Base-by-base conservation (phyloP, 2,888 invertebrate genomes). In the Dasypolia templi region DNA sequence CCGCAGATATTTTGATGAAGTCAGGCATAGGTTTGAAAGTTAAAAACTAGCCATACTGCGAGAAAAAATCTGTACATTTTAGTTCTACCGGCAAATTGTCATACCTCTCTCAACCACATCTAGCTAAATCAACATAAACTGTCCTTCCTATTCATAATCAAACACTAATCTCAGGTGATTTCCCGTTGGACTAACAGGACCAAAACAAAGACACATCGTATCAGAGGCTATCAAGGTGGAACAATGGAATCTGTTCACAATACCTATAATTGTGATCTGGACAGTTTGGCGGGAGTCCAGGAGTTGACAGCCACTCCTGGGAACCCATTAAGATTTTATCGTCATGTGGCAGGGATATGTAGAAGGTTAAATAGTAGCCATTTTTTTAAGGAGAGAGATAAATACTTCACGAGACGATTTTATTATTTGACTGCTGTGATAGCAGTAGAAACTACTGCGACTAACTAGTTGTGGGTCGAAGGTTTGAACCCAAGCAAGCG, bases 301-400 rank as follows among this genome's bases (percentile, higher is more conserved):
- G 74, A 82, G 88, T 88, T 86, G 87, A 87, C 87, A 87, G 79
- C 59, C 67, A 87, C 88, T 85, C 88, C 81, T 79, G 87, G 84
- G 87, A 82, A 71, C 78, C 82, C 83, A 88, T 88, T 88, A 87
- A 88, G 87, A 87, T 87, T 75, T 83, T 87, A 86, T 86, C 87
- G 66, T 14, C 82, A 39, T 39, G 5, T 22, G 22, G 29, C 2
- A 68, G 14, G 19, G 3, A 32, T 29, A 26, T 14, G 4, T 22
- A 82, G 82, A 84, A 84, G 82, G 69, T n/a, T n/a, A 9, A 12
- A 39, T 0, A 44, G 1, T 12, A 1, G 11, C 22, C 0, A 9
- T 14, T 39, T 51, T 75, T 22, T 0, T 49, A 12, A n/a, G 19
- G 17, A 3, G n/a, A 29, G 1, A 6, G 6, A 14, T n/a, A 17